Evolutionary conservation across 2,113 vertebrate species (phyloP).

Genomic region (Greenwoodochromis staneri): DNA sequence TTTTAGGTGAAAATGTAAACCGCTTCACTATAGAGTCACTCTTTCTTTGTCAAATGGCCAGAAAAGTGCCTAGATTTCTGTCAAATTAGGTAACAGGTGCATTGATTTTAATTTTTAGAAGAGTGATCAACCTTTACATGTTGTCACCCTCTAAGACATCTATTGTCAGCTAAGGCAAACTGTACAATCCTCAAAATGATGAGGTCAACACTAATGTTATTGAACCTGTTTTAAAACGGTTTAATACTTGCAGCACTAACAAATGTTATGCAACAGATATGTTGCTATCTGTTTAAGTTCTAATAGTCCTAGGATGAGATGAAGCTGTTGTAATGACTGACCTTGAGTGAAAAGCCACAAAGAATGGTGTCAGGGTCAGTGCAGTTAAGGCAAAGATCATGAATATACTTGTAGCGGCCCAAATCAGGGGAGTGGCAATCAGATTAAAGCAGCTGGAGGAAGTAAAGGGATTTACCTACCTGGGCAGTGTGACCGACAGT

Average conservation of each 20-base stretch:
- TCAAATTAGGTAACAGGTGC: neutral
- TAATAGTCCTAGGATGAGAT: neutral
- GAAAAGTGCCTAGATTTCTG: neutral
- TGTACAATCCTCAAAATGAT: neutral
- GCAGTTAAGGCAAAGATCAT: neutral
- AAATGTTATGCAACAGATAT: neutral
- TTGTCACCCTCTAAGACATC: neutral
- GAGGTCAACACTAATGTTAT: neutral
- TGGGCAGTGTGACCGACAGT: neutral
- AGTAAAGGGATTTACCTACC: neutral
- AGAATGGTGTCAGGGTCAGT: neutral
- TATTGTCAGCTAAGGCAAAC: neutral
- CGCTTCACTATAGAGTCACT: neutral
- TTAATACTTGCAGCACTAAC: neutral
- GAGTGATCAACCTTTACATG: neutral
- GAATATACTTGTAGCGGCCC: neutral
- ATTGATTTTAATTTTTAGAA: neutral
- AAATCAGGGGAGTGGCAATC: neutral
- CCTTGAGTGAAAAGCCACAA: neutral
- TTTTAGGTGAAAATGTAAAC: neutral
- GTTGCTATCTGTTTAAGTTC: neutral
- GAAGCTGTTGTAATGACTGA: neutral
- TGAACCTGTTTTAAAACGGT: neutral
- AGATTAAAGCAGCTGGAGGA: neutral
- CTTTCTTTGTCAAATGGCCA: neutral